These are phyloP conservation scores for Cistogaster globosa DNA, from an alignment of 2,888 invertebrate genomes.

Conservation along the genomic window DNA sequence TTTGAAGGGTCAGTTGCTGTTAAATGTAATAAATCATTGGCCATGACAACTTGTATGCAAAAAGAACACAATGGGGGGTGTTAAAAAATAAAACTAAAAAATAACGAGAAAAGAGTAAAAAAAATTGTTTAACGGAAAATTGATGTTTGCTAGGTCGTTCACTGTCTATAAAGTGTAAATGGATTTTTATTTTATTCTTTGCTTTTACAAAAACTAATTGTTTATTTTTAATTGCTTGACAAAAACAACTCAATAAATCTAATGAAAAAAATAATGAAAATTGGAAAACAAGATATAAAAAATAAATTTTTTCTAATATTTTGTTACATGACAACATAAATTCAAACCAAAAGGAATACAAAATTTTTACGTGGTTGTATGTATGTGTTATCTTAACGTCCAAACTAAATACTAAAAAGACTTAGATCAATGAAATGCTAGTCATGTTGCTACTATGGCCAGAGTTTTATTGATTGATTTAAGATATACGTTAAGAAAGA, in stretches of 20 bases:
- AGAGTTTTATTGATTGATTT: no score
- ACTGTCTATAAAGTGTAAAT: constrained; percentile 28
- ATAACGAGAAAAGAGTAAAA: constrained; percentile 1
- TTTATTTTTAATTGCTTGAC: background rate
- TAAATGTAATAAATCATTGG: constrained; percentile 71
- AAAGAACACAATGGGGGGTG: constrained; percentile 53
- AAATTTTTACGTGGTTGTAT: no score
- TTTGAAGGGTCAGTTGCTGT: constrained; percentile 65
- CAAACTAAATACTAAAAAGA: no score
- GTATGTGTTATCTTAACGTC: no score
- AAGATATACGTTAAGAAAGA: no score
- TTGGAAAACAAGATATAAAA: no score
- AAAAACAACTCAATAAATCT: background rate
- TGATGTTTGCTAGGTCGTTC: constrained; percentile 40
- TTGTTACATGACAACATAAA: no score
- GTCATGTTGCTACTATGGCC: no score
- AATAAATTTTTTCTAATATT: background rate
- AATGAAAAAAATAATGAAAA: background rate
- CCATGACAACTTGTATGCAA: constrained; percentile 61
- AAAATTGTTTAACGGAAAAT: constrained; percentile 34
- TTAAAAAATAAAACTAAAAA: background rate
- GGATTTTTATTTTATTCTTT: constrained; percentile 44
- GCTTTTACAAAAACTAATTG: background rate
- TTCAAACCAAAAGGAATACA: no score
- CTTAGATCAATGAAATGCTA: no score